Conservation (phyloP, 2,797 vertebrate genomes). For the Eurystomus glaucurus region DNA sequence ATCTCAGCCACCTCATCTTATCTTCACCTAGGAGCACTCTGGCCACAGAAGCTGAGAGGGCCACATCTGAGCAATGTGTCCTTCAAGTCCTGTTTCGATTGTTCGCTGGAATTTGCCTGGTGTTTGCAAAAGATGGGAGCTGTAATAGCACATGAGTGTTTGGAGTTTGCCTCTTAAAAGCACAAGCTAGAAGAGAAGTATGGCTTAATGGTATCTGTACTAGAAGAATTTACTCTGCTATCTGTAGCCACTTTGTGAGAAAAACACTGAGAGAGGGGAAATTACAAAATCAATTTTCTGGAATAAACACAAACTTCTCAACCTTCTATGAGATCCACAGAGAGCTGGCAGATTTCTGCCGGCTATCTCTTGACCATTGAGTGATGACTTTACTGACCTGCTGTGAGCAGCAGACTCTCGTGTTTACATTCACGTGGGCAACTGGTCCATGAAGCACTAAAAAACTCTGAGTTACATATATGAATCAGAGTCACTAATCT, state of each 20-base stretch:
- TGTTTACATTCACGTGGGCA: background rate
- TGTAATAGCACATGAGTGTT: background rate
- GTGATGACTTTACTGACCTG: background rate
- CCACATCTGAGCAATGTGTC: background rate
- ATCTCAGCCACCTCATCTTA: background rate
- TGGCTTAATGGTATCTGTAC: background rate
- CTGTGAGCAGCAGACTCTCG: background rate
- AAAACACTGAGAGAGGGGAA: background rate
- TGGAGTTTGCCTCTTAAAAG: background rate
- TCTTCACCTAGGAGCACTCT: background rate
- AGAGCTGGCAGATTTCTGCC: background rate
- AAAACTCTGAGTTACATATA: background rate
- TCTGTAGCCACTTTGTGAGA: background rate
- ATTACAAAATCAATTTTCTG: background rate
- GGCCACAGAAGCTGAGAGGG: background rate
- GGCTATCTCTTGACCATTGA: background rate
- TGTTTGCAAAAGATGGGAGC: background rate
- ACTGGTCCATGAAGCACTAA: background rate
- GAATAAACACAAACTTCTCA: background rate
- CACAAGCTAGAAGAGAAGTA: background rate
- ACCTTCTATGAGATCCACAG: accelerated
- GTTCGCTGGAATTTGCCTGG: background rate
- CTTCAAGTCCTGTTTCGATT: background rate
- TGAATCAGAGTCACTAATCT: background rate
- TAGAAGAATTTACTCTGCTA: background rate